Evolutionary conservation across 1,140 invertebrate species (phyloP), one percentile per base, ranked within the genome.

Genomic region (Vanessa tameamea): DNA sequence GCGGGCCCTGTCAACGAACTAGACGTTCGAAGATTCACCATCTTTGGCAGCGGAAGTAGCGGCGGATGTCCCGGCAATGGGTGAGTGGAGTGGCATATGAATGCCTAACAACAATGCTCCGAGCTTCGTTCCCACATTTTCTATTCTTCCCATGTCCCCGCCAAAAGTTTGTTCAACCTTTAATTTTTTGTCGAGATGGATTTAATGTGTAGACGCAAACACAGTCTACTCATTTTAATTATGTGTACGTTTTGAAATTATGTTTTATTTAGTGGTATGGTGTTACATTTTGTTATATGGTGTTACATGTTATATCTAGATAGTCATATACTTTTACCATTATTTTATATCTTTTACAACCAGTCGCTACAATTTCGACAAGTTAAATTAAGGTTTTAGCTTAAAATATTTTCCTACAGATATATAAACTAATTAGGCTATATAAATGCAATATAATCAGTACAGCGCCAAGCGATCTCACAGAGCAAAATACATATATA

Each of bases 131-230:
- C 90, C 84, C 87, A 88, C 85, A 91, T 88, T 92, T 89, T 89
- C 89, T 92, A 92, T 92, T 87, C 90, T 83, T 73, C 69, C 84
- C 87, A 87, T 91, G 90, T 90, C 78, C 78, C 81, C 82, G 81
- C 90, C 88, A 81, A 90, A 92, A 92, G 90, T 90, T 92, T 92
- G 88, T 91, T 90, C 89, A 92, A 89, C 89, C 81, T 90, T 84
- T 85, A 82, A 84, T 89, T 92, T 92, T 91, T 92, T 92, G 83
- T 89, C 76, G 77, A 84, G 82, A 85, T 87, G 79, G 78, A 82
- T 83, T 88, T 86, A 82, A 81, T 81, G 78, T 82, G 69, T 50
- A 64, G 55, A 71, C 73, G 53, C 47, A 64, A 53, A 64, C 53
- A 63, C 69, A 16, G 57, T 64, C 37, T 75, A 57, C 43, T 57